Percentiles rank a stretch among this genome's conserved stretches.
Conservation (phyloP, 2,797 vertebrate genomes). For the Bovichtus variegatus region DNA sequence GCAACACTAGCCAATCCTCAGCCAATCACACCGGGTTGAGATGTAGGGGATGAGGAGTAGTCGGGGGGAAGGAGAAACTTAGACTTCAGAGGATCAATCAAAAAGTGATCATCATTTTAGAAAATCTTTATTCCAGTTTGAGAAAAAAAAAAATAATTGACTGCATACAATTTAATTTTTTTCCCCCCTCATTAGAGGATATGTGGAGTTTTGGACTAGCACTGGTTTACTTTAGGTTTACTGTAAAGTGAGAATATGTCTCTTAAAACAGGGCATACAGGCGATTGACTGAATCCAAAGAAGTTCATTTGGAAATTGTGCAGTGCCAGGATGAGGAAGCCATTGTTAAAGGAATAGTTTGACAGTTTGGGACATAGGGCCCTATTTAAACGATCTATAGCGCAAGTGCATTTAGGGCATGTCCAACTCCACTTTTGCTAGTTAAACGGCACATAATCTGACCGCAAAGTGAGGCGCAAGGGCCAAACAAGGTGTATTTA, state of each 20-base stretch:
- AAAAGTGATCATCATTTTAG: not conserved
- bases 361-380: slow-evolving; percentile 8
- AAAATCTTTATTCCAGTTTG: not conserved
- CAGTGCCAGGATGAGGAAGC: slow-evolving; percentile 29
- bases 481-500: not conserved
- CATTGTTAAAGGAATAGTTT: slow-evolving; percentile 11
- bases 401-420: no score
- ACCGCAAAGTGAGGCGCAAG: not conserved
- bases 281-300: slow-evolving; percentile 34
- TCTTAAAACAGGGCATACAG: not conserved
- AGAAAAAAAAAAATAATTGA: not conserved
- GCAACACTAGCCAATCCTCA: slow-evolving; percentile 2
- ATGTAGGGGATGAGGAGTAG: slow-evolving; percentile 20
- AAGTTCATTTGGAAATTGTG: slow-evolving; percentile 11
- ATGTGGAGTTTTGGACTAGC: slow-evolving; percentile 10
- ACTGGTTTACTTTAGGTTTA: slow-evolving; percentile 13
- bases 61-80: slow-evolving; percentile 6
- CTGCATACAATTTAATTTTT: slow-evolving; percentile 3
- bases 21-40: slow-evolving; percentile 2
- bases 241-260: not conserved
- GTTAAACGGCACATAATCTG: no score
- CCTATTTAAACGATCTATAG: not conserved
- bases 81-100: slow-evolving; percentile 8
- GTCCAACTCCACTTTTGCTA: no score
- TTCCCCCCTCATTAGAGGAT: not conserved